Conservation (phyloP, 2,797 vertebrate species). For the Melanotaenia maccullochi region DNA sequence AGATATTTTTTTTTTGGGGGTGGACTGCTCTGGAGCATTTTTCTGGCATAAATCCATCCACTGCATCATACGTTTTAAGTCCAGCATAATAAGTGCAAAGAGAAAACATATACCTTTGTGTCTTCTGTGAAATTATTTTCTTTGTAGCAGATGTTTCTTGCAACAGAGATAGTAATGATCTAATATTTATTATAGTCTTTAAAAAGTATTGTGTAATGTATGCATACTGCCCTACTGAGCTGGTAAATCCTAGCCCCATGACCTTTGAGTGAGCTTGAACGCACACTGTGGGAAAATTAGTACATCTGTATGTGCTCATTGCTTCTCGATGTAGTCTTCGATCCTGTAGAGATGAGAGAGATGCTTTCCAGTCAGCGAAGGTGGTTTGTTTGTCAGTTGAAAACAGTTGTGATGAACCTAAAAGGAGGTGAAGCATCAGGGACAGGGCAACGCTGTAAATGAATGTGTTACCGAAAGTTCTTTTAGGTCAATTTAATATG, state of each 20-base stretch:
- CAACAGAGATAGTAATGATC: constrained; percentile 43
- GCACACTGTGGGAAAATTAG: constrained; percentile 49
- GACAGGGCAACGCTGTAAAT: constrained; percentile 34
- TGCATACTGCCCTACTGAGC: constrained; percentile 44
- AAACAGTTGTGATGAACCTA: constrained; percentile 38
- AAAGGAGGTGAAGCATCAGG: constrained; percentile 31
- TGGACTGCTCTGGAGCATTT: not conserved
- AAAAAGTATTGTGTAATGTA: constrained; percentile 56
- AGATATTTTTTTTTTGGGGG: not conserved
- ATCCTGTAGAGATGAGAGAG: constrained; percentile 46
- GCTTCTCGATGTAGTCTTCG: constrained; percentile 48
- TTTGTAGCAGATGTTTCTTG: constrained; percentile 30
- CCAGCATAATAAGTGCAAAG: constrained; percentile 8
- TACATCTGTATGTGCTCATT: constrained; percentile 35
- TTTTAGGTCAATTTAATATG: constrained; percentile 76
- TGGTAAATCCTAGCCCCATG: constrained; percentile 43
- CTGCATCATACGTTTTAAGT: constrained; percentile 1
- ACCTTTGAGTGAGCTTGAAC: constrained; percentile 46
- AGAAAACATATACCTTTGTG: not conserved
- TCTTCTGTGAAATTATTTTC: constrained; percentile 14
- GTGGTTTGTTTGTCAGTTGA: constrained; percentile 62
- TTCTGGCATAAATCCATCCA: not conserved
- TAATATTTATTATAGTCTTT: constrained; percentile 50
- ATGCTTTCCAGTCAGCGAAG: constrained; percentile 25
- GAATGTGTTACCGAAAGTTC: constrained; percentile 41